Base-by-base conservation (phyloP, 2,888 invertebrate species). In the Melanotus villosus region DNA sequence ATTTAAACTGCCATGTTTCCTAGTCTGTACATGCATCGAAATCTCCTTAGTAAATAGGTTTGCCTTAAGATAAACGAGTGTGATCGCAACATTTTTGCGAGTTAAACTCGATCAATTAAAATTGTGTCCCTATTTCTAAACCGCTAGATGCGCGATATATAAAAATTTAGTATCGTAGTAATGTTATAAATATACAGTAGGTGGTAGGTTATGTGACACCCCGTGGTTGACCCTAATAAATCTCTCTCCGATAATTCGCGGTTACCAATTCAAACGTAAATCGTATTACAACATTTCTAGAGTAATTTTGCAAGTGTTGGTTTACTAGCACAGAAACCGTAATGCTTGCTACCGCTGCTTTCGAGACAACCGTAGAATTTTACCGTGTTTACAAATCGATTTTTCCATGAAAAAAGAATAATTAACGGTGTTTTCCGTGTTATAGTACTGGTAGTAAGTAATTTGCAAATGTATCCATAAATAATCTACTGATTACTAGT, bases 161-260 rank as follows among this genome's bases (percentile, higher is more conserved):
- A 45, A 45, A 45, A 45, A 45, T 18, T 1, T 9, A 2, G 45
- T 45, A 45, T 18, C 45, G 21, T 45, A 7, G 19, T 21, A 45
- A 9, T 9, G 19, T 3, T 18, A 21, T 45, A 45, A 45, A 45
- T 45, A 10, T 45, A 41, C 19, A 19, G 19, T 41, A 45, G 21
- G 45, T 45, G 19, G n/a, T 45, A 19, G 45, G 32, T 18, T 14
- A 54, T 12, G 32, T 18, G 54, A 54, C 19, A 54, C 54, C 34
- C 54, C 34, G 32, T n/a, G 54, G 30, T 54, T 32, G 54, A 54
- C 54, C 54, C 34, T 54, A 54, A 54, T 54, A 54, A 18, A 19
- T 41, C 1, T 3, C 9, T 14, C 16, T n/a, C 38, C 38, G 38
- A 19, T 7, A 45, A 45, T 54, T 34, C 34, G 54, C 19, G 54